These are phyloP conservation scores for Heliconius erato DNA, from an alignment of 2,888 invertebrate genomes.

Conservation along the genomic window DNA sequence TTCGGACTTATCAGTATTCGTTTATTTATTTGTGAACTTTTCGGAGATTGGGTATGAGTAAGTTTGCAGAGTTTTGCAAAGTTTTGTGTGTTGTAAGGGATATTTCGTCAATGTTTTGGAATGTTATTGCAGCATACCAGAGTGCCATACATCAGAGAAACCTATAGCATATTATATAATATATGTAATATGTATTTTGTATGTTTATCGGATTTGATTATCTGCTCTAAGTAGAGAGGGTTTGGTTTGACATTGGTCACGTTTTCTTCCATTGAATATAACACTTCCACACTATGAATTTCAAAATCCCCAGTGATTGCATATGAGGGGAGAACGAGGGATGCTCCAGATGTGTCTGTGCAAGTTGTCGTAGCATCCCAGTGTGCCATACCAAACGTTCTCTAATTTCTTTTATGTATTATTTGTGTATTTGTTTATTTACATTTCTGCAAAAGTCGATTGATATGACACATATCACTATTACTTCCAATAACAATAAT, in stretches of 20 bases:
- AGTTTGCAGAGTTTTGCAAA: too few species aligned
- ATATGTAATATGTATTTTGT: not conserved
- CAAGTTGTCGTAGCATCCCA: not conserved
- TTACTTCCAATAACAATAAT: not conserved
- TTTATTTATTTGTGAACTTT: not conserved
- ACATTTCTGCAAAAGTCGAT: not conserved
- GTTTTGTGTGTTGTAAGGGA: not conserved
- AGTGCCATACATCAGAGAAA: conserved; percentile 9
- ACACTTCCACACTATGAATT: not conserved
- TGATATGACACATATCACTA: not conserved
- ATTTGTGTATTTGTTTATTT: not conserved
- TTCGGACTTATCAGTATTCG: not conserved
- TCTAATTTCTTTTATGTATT: not conserved
- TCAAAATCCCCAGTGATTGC: not conserved
- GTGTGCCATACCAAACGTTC: not conserved
- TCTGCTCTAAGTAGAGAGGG: not conserved
- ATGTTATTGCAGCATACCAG: not conserved
- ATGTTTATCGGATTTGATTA: not conserved
- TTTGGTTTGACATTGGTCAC: not conserved
- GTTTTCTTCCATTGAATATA: not conserved
- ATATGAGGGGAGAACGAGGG: not conserved
- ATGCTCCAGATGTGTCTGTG: not conserved
- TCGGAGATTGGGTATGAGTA: not conserved
- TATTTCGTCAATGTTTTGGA: not conserved
- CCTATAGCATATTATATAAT: not conserved